Evolutionary conservation across 2,797 vertebrate species (phyloP).

Genomic region (Rhabdomys pumilio): DNA sequence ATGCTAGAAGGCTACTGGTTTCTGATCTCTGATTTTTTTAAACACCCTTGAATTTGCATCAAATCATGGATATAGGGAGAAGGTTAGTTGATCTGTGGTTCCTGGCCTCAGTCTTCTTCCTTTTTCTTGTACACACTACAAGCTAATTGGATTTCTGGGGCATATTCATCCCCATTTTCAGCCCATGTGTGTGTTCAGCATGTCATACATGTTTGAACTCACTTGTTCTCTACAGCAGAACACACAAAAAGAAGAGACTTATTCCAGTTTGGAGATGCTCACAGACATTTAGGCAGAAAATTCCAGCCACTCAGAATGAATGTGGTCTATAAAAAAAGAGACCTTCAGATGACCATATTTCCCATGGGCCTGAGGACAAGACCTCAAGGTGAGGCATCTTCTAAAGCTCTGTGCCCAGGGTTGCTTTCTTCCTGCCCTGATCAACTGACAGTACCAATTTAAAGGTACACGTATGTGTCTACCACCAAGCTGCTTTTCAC

Average conservation of each 20-base stretch:
- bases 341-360: background rate
- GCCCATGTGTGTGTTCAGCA: background rate
- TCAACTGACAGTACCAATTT: background rate
- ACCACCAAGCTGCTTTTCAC: too few species aligned
- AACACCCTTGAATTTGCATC: slow-evolving; percentile 7
- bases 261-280: background rate
- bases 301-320: background rate
- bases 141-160: background rate
- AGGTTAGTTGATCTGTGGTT: background rate
- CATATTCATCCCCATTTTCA: background rate
- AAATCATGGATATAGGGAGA: background rate
- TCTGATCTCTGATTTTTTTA: background rate
- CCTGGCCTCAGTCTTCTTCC: background rate
- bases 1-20: background rate
- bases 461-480: background rate
- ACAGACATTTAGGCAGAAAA: slow-evolving; percentile 9
- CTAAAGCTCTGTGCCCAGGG: background rate
- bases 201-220: background rate
- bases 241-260: background rate
- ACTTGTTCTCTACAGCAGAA: background rate
- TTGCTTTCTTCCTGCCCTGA: background rate
- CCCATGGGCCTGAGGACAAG: background rate
- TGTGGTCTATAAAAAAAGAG: background rate
- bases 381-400: background rate
- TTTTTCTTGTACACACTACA: background rate